Conservation (phyloP, 2,888 invertebrate species). For the Ophion costatus region DNA sequence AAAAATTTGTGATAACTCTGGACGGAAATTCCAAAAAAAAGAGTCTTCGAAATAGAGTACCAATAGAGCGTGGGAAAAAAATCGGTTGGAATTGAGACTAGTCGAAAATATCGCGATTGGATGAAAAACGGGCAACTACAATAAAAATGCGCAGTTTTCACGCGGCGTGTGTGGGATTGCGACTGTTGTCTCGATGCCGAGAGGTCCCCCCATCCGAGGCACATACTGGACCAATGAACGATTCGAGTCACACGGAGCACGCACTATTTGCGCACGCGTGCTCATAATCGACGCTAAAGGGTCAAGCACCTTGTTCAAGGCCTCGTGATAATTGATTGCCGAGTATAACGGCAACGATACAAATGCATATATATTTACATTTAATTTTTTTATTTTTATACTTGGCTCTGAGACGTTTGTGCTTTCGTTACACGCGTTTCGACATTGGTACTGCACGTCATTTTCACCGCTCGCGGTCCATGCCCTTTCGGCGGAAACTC, state of each 20-base stretch:
- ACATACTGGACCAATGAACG: constrained; percentile 14
- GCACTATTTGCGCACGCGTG: neutral
- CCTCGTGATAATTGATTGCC: neutral
- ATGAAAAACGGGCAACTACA: neutral
- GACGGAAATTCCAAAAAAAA: no score
- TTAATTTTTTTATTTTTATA: neutral
- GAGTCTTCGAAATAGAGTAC: neutral
- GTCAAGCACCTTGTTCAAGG: constrained; percentile 48
- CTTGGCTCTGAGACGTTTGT: neutral
- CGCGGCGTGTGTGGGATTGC: no score
- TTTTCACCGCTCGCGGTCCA: neutral
- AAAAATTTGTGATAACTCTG: no score
- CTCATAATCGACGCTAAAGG: constrained; percentile 5
- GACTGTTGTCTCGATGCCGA: neutral
- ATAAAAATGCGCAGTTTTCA: neutral
- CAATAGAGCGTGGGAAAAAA: neutral
- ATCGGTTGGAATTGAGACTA: neutral
- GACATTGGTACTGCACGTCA: neutral
- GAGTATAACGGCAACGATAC: neutral
- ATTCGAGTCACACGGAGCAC: neutral
- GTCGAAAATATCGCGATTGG: neutral
- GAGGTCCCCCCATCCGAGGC: neutral
- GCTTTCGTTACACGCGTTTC: neutral
- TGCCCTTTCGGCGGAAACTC: constrained; percentile 27
- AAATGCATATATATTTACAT: neutral